phyloP scores from a whole-genome alignment of 1,140 invertebrate species.

The Camponotus vicinus region DNA sequence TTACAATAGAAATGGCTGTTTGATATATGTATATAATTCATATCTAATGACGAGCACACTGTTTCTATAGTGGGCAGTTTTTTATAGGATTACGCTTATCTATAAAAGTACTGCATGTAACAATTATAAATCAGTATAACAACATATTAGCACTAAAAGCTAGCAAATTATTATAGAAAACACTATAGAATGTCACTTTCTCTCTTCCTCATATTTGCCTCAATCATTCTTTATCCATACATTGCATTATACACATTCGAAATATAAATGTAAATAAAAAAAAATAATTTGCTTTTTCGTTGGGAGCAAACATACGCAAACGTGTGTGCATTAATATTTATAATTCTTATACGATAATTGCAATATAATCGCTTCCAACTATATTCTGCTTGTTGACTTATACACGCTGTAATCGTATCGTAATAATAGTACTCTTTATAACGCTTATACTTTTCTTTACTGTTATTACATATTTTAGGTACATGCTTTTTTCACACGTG shows the following conservation, averaged over 20 bases:
- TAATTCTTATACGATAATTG: neutral
- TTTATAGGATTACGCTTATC: slow-evolving; percentile 21
- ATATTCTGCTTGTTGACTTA: slow-evolving; percentile 28
- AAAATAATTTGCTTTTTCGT: slow-evolving; percentile 29
- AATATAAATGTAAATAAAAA: slow-evolving; percentile 54
- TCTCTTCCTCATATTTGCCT: slow-evolving; percentile 40
- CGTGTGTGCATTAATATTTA: neutral
- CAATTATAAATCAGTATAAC: slow-evolving; percentile 69
- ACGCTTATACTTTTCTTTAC: slow-evolving; percentile 47
- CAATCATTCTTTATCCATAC: slow-evolving; percentile 56
- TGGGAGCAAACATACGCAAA: slow-evolving; percentile 60
- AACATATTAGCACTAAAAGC: slow-evolving; percentile 65
- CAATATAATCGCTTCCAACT: slow-evolving; percentile 60
- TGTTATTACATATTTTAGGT: slow-evolving; percentile 68
- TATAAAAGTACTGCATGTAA: slow-evolving; percentile 61
- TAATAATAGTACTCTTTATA: slow-evolving; percentile 35
- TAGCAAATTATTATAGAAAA: slow-evolving; percentile 70
- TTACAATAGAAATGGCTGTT: slow-evolving; percentile 33
- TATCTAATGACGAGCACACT: slow-evolving; percentile 42
- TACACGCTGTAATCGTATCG: slow-evolving; percentile 19
- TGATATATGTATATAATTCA: slow-evolving; percentile 2
- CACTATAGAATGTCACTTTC: slow-evolving; percentile 52
- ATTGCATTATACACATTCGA: slow-evolving; percentile 50
- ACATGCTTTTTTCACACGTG: slow-evolving; percentile 46
- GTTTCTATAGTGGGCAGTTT: slow-evolving; percentile 40